phyloP scores from a whole-genome alignment of 1,140 invertebrate genomes.

The Neodiprion lecontei region DNA sequence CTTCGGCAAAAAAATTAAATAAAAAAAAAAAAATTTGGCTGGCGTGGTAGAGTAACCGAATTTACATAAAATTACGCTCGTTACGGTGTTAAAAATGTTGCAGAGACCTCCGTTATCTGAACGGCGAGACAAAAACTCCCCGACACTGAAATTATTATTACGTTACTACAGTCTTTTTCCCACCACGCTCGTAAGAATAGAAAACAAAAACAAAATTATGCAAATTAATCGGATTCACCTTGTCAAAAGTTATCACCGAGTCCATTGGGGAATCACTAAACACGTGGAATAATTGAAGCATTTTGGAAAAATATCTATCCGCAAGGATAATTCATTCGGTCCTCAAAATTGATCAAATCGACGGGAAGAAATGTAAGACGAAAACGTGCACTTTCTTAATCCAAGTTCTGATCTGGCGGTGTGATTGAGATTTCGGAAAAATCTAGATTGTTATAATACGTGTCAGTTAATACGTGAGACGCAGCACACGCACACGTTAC shows the following conservation, averaged over 20 bases:
- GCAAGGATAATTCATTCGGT: no score
- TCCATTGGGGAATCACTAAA: neutral
- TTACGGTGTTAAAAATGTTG: neutral
- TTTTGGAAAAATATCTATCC: no score
- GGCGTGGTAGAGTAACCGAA: neutral
- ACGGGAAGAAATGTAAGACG: no score
- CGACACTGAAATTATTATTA: conserved; percentile 2
- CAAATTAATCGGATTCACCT: neutral
- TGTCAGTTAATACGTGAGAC: neutral
- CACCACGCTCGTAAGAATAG: neutral
- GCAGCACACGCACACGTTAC: neutral
- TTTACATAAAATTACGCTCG: conserved; percentile 11
- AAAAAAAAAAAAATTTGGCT: neutral
- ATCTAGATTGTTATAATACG: no score
- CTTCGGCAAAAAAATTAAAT: neutral
- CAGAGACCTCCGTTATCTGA: neutral
- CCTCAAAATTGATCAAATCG: no score
- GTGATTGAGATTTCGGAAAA: no score
- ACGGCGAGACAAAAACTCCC: neutral
- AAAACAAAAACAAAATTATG: conserved; percentile 3
- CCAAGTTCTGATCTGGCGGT: no score
- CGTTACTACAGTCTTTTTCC: conserved; percentile 3
- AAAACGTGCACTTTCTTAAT: no score
- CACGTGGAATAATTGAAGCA: no score
- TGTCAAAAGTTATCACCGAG: neutral